Evolutionary conservation across 2,113 vertebrate species (phyloP).

Genomic region (Tachysurus vachellii): DNA sequence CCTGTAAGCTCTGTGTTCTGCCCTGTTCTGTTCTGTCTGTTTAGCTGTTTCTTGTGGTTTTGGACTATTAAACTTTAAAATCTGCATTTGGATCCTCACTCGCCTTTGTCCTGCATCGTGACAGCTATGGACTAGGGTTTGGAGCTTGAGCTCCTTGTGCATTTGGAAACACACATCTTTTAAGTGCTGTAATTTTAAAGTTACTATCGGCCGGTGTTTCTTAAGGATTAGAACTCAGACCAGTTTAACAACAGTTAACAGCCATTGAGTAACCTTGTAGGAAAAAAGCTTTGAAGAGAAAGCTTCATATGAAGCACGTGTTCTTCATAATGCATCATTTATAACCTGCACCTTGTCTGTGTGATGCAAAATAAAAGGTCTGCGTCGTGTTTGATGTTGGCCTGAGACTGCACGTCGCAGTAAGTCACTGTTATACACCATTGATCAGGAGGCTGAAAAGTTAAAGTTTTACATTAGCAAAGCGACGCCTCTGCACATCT

Average conservation of each 20-base stretch:
- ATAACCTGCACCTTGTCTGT: not conserved
- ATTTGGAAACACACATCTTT: not conserved
- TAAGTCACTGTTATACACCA: slow-evolving; percentile 45
- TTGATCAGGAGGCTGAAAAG: slow-evolving; percentile 46
- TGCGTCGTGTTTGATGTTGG: slow-evolving; percentile 15
- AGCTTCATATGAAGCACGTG: not conserved
- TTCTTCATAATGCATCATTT: not conserved
- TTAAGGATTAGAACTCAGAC: not conserved
- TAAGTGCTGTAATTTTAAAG: not conserved
- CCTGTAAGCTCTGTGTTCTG: too few species aligned
- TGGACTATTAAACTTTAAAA: too few species aligned
- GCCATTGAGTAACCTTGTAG: not conserved
- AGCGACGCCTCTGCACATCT: slow-evolving; percentile 21
- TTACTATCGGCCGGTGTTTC: not conserved
- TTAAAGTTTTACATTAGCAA: slow-evolving; percentile 41
- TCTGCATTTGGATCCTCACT: too few species aligned
- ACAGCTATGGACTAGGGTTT: not conserved
- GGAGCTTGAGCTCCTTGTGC: not conserved
- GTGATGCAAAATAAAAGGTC: slow-evolving; percentile 19
- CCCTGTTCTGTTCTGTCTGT: too few species aligned
- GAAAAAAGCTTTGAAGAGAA: not conserved
- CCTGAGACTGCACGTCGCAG: slow-evolving; percentile 17
- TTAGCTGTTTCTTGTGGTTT: too few species aligned
- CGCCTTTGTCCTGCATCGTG: too few species aligned
- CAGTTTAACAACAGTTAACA: not conserved